Percentiles rank a stretch among this genome's conserved stretches.
Conservation (phyloP, 2,797 vertebrate species). For the Xyrichtys novacula region DNA sequence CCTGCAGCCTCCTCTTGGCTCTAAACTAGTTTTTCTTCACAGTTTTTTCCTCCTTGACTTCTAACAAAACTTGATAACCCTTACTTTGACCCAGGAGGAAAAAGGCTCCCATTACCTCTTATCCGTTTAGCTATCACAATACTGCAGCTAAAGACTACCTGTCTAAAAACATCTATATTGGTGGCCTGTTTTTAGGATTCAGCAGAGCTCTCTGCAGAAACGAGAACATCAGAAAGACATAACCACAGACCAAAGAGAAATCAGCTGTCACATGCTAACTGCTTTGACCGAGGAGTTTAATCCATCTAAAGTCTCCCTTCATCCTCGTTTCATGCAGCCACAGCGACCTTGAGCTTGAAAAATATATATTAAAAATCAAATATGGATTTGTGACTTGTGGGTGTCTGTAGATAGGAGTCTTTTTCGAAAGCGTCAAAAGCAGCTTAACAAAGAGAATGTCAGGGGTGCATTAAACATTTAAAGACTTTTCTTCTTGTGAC, state of each 20-base stretch:
- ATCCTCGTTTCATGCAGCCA: slow-evolving; percentile 9
- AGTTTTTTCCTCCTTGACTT: too few species aligned
- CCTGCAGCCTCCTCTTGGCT: too few species aligned
- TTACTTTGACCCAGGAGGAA: too few species aligned
- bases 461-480: slow-evolving; percentile 58
- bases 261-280: slow-evolving; percentile 27
- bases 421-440: slow-evolving; percentile 48
- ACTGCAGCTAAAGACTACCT: too few species aligned
- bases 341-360: slow-evolving; percentile 40
- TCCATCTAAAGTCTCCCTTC: slow-evolving; percentile 13
- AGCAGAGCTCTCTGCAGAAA: slow-evolving; percentile 21
- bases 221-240: slow-evolving; percentile 29
- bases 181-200: neutral
- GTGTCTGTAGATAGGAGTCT: slow-evolving; percentile 20
- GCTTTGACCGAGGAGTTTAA: slow-evolving; percentile 32
- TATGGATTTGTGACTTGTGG: slow-evolving; percentile 22
- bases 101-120: neutral
- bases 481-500: slow-evolving; percentile 60
- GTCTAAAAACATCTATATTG: neutral
- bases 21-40: too few species aligned
- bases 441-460: slow-evolving; percentile 55
- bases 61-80: too few species aligned
- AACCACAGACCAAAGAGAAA: slow-evolving; percentile 37
- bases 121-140: neutral
- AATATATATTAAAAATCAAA: slow-evolving; percentile 16